phyloP scores from a whole-genome alignment of 1,140 invertebrate genomes.

The Procambarus virginalis region DNA sequence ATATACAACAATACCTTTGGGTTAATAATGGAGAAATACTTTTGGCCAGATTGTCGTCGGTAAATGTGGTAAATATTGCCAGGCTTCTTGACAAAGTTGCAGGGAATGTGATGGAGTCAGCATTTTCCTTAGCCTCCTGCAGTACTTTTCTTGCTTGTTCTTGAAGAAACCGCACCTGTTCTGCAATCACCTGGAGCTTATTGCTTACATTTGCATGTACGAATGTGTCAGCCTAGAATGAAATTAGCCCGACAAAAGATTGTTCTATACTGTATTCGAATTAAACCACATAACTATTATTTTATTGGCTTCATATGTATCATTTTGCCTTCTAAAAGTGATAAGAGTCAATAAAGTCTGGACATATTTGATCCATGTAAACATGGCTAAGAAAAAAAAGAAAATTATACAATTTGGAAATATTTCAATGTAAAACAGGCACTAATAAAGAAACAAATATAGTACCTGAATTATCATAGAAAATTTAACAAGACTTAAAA shows the following conservation, averaged over 20 bases:
- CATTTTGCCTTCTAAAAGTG: too few relatives aligned
- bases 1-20: conserved; percentile 77
- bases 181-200: conserved; percentile 81
- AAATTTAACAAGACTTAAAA: too few relatives aligned
- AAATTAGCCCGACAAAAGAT: neutral
- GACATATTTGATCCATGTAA: too few relatives aligned
- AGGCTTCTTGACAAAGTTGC: conserved; percentile 83
- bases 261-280: too few relatives aligned
- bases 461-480: too few relatives aligned
- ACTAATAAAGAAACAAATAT: too few relatives aligned
- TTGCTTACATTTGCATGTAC: conserved; percentile 79
- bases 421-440: too few relatives aligned
- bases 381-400: too few relatives aligned
- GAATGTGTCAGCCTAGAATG: conserved; percentile 78
- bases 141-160: conserved; percentile 80
- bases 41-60: conserved; percentile 79
- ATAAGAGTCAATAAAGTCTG: too few relatives aligned
- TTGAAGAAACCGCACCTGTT: conserved; percentile 82
- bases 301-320: too few relatives aligned
- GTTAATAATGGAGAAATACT: conserved; percentile 84
- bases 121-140: conserved; percentile 79
- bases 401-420: too few relatives aligned
- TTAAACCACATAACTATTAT: too few relatives aligned
- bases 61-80: conserved; percentile 84
- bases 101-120: conserved; percentile 80